Evolutionary conservation across 2,113 vertebrate genomes (phyloP).

Genomic region (Struthio camelus): DNA sequence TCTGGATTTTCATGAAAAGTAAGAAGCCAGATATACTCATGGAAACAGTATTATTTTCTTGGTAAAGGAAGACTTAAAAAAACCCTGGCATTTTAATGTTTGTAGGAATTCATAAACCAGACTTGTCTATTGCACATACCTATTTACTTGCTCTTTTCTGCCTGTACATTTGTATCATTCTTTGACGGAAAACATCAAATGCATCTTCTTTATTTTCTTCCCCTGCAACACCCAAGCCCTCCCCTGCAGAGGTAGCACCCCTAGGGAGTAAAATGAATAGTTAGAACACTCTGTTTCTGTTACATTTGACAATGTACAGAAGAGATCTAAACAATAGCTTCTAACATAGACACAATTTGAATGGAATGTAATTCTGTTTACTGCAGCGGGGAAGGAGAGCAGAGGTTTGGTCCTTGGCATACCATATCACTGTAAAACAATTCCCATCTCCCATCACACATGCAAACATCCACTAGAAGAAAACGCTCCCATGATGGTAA

Average conservation of each 20-base stretch:
- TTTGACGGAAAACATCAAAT: constrained; percentile 80
- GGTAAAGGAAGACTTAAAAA: not conserved
- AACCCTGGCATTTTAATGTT: not conserved
- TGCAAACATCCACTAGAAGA: not conserved
- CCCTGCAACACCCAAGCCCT: constrained; percentile 78
- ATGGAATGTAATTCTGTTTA: not conserved
- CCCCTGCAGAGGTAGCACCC: constrained; percentile 78
- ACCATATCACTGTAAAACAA: not conserved
- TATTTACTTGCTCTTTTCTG: constrained; percentile 79
- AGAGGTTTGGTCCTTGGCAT: not conserved
- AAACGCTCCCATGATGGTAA: not conserved
- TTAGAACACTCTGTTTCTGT: constrained; percentile 35
- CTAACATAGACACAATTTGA: not conserved
- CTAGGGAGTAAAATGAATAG: constrained; percentile 68
- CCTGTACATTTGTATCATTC: constrained; percentile 85
- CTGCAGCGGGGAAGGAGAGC: not conserved
- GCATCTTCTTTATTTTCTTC: constrained; percentile 76
- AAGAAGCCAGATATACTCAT: not conserved
- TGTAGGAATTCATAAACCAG: not conserved
- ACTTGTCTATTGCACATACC: constrained; percentile 56
- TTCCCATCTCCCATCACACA: not conserved
- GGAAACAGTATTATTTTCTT: not conserved
- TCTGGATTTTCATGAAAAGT: not conserved
- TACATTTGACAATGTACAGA: not conserved
- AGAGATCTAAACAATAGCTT: not conserved